Conservation (phyloP, 2,888 invertebrate species). For the Thumatha senex region DNA sequence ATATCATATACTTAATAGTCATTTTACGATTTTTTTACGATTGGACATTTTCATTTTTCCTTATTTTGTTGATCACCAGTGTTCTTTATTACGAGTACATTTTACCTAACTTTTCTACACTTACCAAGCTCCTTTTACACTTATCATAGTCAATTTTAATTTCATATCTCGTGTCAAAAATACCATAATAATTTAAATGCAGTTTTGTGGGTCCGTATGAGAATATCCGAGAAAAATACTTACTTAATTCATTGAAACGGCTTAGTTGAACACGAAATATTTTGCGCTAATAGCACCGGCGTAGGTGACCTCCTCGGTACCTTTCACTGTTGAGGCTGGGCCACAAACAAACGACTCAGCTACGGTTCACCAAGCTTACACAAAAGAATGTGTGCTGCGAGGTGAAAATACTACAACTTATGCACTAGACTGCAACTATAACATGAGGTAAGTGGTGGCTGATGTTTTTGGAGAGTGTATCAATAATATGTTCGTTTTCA, state of each 20-base stretch:
- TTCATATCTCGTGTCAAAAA: too few species aligned
- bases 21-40: too few species aligned
- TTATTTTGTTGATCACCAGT: too few species aligned
- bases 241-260: conserved; percentile 6
- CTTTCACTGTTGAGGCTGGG: conserved; percentile 29
- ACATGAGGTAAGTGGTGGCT: background rate
- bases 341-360: conserved; percentile 15
- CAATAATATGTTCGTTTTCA: background rate
- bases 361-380: conserved; percentile 32
- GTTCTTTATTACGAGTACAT: too few species aligned
- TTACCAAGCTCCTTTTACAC: too few species aligned
- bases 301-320: conserved; percentile 30
- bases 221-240: conserved; percentile 7
- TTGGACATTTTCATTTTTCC: background rate
- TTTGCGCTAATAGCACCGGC: conserved; percentile 4
- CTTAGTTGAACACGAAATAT: conserved; percentile 9
- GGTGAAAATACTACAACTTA: conserved; percentile 26
- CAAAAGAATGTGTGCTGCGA: conserved; percentile 25
- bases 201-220: background rate
- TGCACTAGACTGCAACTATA: conserved; percentile 11
- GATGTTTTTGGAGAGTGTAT: background rate
- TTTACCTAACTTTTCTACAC: too few species aligned
- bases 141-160: too few species aligned
- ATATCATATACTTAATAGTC: too few species aligned
- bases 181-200: background rate